phyloP scores from a whole-genome alignment of 2,888 invertebrate species.

The Geotrupes spiniger region DNA sequence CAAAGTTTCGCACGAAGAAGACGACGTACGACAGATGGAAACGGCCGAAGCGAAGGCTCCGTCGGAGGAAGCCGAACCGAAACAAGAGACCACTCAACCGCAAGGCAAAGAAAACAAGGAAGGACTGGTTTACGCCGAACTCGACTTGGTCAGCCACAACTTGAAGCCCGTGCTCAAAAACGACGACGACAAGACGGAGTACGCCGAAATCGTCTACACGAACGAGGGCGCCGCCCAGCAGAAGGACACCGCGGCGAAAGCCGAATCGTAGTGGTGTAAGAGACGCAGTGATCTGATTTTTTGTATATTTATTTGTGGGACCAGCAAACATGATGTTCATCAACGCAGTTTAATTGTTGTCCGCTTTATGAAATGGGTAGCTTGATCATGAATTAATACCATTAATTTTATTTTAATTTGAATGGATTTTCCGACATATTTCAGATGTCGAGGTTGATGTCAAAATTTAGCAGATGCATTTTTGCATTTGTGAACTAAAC shows the following conservation, averaged over 20 bases:
- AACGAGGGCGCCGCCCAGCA: slow-evolving; percentile 51
- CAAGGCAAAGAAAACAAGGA: slow-evolving; percentile 23
- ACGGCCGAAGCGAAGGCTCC: slow-evolving; percentile 22
- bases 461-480: too few relatives aligned
- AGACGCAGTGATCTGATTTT: too few relatives aligned
- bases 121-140: slow-evolving; percentile 71
- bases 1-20: slow-evolving; percentile 23
- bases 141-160: slow-evolving; percentile 58
- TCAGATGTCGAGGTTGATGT: too few relatives aligned
- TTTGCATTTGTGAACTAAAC: too few relatives aligned
- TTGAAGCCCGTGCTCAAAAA: slow-evolving; percentile 48
- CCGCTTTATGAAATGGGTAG: too few relatives aligned
- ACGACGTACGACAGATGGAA: slow-evolving; percentile 23
- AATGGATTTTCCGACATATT: too few relatives aligned
- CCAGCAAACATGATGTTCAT: too few relatives aligned
- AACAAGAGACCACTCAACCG: slow-evolving; percentile 17
- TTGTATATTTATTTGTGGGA: too few relatives aligned
- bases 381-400: too few relatives aligned
- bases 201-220: slow-evolving; percentile 79
- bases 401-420: too few relatives aligned
- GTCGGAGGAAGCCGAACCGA: slow-evolving; percentile 23
- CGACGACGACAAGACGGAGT: slow-evolving; percentile 64
- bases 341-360: too few relatives aligned
- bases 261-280: too few relatives aligned
- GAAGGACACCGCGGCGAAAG: slow-evolving; percentile 29